Conservation (phyloP, 2,113 vertebrate species). For the Eulemur rufifrons region DNA sequence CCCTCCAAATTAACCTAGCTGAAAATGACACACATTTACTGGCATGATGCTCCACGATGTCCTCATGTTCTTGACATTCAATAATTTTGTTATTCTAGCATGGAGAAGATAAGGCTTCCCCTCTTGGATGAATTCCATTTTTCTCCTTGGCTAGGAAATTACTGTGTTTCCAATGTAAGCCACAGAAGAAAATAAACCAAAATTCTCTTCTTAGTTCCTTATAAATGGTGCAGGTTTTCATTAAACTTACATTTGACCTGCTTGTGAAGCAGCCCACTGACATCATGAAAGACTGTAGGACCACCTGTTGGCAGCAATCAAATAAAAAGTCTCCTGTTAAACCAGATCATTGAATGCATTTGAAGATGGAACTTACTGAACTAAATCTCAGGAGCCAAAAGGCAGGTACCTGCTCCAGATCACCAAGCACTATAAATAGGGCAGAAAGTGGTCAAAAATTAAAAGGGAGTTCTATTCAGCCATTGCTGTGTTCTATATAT, state of each 20-base stretch:
- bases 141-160: not conserved
- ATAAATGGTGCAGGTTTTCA: constrained; percentile 12
- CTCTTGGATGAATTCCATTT: not conserved
- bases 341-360: not conserved
- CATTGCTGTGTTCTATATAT: not conserved
- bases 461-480: not conserved
- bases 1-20: not conserved
- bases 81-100: not conserved
- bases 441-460: not conserved
- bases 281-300: not conserved
- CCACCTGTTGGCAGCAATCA: not conserved
- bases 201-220: not conserved
- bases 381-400: not conserved
- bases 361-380: not conserved
- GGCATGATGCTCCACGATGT: accelerated
- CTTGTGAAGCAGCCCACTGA: not conserved
- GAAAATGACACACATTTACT: not conserved
- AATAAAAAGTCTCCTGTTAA: not conserved
- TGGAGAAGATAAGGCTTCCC: not conserved
- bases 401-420: not conserved
- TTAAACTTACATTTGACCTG: constrained; percentile 1
- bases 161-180: not conserved
- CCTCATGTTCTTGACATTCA: not conserved
- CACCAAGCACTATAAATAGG: not conserved
- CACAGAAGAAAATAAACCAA: not conserved